These are phyloP conservation scores for Apeltes quadracus DNA, from an alignment of 2,113 vertebrate genomes.

Conservation along the genomic window DNA sequence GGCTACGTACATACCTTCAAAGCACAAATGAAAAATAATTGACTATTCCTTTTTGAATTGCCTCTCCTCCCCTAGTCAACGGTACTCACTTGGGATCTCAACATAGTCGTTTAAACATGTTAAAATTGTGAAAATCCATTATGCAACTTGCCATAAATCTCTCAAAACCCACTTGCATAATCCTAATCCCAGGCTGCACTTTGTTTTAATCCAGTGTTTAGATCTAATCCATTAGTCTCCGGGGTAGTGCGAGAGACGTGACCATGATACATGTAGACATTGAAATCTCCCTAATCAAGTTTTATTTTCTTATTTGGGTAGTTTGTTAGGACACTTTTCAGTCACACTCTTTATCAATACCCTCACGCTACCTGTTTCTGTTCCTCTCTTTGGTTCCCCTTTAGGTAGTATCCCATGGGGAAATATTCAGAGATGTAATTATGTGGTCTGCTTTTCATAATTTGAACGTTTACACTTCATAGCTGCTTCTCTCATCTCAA, in stretches of 20 bases:
- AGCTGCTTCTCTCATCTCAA: constrained; percentile 71
- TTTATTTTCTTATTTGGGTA: constrained; percentile 30
- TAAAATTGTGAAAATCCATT: constrained; percentile 69
- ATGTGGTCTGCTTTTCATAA: constrained; percentile 72
- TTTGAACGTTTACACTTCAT: constrained; percentile 70
- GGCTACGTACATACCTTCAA: constrained; percentile 29
- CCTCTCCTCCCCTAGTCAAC: constrained; percentile 22
- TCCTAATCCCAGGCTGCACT: constrained; percentile 66
- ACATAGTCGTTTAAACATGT: constrained; percentile 51
- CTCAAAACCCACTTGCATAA: constrained; percentile 56
- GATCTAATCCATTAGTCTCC: constrained; percentile 67
- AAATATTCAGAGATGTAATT: constrained; percentile 71
- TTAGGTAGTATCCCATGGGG: constrained; percentile 57
- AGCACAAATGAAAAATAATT: constrained; percentile 52
- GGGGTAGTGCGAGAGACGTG: constrained; percentile 25
- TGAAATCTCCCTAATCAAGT: constrained; percentile 52
- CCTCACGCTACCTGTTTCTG: constrained; percentile 38
- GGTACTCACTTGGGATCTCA: constrained; percentile 36
- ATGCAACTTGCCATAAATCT: constrained; percentile 65
- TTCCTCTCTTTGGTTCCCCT: constrained; percentile 50
- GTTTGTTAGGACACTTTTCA: constrained; percentile 42
- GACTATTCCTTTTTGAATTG: constrained; percentile 29
- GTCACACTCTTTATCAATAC: constrained; percentile 26
- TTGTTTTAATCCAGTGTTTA: constrained; percentile 72
- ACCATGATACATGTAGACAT: constrained; percentile 45